phyloP scores from a whole-genome alignment of 2,888 invertebrate species.

The Nephrocerus scutellatus region DNA sequence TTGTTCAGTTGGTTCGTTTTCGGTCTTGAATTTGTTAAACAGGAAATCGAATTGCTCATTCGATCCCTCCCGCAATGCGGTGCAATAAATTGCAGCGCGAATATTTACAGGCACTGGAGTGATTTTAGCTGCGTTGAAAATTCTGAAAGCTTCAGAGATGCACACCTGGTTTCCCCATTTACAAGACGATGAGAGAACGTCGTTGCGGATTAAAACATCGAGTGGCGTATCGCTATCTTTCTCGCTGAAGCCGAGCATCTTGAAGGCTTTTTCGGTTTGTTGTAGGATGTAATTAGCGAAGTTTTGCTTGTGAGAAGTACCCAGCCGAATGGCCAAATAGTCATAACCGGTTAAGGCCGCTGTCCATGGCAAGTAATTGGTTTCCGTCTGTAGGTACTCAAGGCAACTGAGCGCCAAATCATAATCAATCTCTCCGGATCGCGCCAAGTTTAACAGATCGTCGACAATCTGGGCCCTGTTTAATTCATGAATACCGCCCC shows the following conservation, averaged over 20 bases:
- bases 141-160: conserved; percentile 44
- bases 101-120: conserved; percentile 16
- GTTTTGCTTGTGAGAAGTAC: conserved; percentile 27
- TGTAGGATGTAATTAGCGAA: conserved; percentile 47
- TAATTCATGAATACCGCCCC: conserved; percentile 52
- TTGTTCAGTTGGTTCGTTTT: too few relatives aligned
- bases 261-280: conserved; percentile 49
- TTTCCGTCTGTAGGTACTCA: conserved; percentile 62
- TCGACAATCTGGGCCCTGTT: conserved; percentile 76
- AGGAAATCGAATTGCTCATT: conserved; percentile 12
- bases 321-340: conserved; percentile 41
- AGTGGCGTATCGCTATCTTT: conserved; percentile 49
- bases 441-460: conserved; percentile 70
- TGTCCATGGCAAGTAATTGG: conserved; percentile 72
- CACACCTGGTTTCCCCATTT: conserved; percentile 56
- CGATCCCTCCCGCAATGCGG: conserved; percentile 18
- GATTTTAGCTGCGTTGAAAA: conserved; percentile 36
- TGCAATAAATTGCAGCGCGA: conserved; percentile 18
- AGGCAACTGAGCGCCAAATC: conserved; percentile 58
- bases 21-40: conserved; percentile 9
- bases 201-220: conserved; percentile 54
- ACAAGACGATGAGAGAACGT: conserved; percentile 60
- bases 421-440: conserved; percentile 57
- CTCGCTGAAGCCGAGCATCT: conserved; percentile 50
- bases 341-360: conserved; percentile 53